phyloP scores from a whole-genome alignment of 2,888 invertebrate species.

The Platycheirus rosarum region DNA sequence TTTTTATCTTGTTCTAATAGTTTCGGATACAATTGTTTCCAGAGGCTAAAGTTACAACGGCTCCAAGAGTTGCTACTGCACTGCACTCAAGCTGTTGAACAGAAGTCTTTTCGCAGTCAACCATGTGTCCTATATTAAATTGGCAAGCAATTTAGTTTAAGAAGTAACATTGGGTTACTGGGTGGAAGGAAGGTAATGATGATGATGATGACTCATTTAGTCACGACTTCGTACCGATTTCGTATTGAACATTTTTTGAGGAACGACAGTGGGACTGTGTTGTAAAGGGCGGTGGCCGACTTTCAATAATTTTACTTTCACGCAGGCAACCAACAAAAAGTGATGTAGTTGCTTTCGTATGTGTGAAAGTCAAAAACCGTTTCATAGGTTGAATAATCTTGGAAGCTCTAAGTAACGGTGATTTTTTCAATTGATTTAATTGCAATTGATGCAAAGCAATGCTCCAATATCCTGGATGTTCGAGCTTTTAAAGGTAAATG shows the following conservation, averaged over 20 bases:
- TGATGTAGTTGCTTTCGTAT: not conserved
- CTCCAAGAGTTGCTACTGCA: constrained; percentile 45
- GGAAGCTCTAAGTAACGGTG: too few relatives aligned
- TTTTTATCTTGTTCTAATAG: constrained; percentile 46
- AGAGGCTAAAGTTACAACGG: constrained; percentile 43
- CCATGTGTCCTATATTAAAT: constrained; percentile 64
- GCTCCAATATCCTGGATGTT: too few relatives aligned
- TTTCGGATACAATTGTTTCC: constrained; percentile 49
- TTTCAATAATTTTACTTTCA: constrained; percentile 7
- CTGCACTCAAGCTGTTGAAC: constrained; percentile 31
- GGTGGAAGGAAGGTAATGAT: constrained; percentile 43
- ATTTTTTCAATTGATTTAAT: too few relatives aligned
- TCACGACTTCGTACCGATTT: constrained; percentile 73
- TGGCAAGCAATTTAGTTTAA: constrained; percentile 41
- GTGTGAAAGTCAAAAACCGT: too few relatives aligned
- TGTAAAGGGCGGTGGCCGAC: not conserved
- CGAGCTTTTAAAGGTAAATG: too few relatives aligned
- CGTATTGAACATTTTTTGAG: constrained; percentile 29
- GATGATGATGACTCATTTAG: constrained; percentile 75
- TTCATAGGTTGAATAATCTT: too few relatives aligned
- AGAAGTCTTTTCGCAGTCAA: constrained; percentile 11
- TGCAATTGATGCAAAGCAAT: too few relatives aligned
- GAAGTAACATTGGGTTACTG: constrained; percentile 29
- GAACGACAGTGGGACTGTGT: not conserved
- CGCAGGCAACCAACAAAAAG: not conserved